phyloP scores from a whole-genome alignment of 2,888 invertebrate genomes.

The Ypsolopha sequella region DNA sequence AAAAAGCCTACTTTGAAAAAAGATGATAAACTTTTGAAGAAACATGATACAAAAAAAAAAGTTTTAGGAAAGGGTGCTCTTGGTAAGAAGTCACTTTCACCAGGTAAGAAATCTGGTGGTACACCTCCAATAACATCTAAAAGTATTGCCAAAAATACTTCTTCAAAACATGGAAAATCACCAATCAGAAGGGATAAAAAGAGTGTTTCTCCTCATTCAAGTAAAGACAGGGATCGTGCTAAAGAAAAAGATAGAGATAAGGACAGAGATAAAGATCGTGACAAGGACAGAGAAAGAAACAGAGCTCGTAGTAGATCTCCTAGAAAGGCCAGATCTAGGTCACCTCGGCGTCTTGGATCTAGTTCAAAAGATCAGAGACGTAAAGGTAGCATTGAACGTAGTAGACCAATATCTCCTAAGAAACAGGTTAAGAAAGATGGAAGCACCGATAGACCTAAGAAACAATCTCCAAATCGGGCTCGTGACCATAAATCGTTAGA shows the following conservation, averaged over 20 bases:
- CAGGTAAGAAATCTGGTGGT: slow-evolving; percentile 62
- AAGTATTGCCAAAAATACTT: slow-evolving; percentile 38
- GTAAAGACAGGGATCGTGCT: slow-evolving; percentile 46
- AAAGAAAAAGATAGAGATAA: slow-evolving; percentile 63
- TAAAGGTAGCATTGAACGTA: slow-evolving; percentile 61
- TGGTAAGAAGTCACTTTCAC: slow-evolving; percentile 62
- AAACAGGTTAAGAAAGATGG: slow-evolving; percentile 50
- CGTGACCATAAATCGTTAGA: slow-evolving; percentile 64
- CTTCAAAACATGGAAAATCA: slow-evolving; percentile 54
- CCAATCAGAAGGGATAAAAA: slow-evolving; percentile 55
- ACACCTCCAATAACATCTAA: slow-evolving; percentile 63
- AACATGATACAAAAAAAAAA: slow-evolving; percentile 51
- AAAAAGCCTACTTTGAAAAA: slow-evolving; percentile 57
- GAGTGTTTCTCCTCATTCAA: slow-evolving; percentile 46
- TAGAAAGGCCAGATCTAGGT: slow-evolving; percentile 55
- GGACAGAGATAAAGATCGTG: slow-evolving; percentile 59
- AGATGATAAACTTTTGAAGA: slow-evolving; percentile 52
- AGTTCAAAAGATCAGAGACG: slow-evolving; percentile 54
- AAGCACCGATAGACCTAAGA: slow-evolving; percentile 51
- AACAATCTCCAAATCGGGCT: slow-evolving; percentile 53
- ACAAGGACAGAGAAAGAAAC: slow-evolving; percentile 63
- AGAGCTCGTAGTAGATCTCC: slow-evolving; percentile 61
- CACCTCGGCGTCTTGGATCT: slow-evolving; percentile 44
- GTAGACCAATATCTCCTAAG: slow-evolving; percentile 62
- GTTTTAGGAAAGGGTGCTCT: slow-evolving; percentile 37